Evolutionary conservation across 2,797 vertebrate genomes (phyloP).

Genomic region (Sternotherus odoratus): DNA sequence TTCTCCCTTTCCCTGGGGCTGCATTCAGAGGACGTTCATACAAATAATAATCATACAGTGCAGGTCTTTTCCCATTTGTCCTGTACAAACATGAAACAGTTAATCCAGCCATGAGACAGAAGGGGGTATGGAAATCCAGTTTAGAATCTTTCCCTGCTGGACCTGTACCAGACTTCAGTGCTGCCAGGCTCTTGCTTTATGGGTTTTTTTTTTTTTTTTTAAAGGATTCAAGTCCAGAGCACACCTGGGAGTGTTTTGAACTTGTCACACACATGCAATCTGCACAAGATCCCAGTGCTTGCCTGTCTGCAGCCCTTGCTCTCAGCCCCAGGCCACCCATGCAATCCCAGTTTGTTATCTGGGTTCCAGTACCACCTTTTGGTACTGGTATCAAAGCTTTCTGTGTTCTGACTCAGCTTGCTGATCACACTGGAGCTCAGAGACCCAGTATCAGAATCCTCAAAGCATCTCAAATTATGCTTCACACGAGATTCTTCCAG

Average conservation of each 20-base stretch:
- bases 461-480: neutral
- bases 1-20: neutral
- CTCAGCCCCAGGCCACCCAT: neutral
- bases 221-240: neutral
- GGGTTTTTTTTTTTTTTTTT: neutral
- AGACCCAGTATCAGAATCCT: neutral
- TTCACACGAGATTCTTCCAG: neutral
- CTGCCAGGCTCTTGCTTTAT: neutral
- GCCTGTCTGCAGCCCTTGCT: neutral
- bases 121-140: neutral
- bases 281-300: neutral
- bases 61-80: neutral
- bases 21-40: too few relatives aligned
- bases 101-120: neutral
- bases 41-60: neutral
- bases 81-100: neutral
- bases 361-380: neutral
- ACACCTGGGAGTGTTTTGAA: neutral
- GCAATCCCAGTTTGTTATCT: neutral
- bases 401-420: neutral
- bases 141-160: neutral
- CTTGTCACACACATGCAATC: neutral
- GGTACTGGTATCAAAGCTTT: neutral
- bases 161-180: neutral
- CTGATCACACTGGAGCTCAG: neutral